Conservation (phyloP, 2,888 invertebrate genomes). For the Drosophila borborema region DNA sequence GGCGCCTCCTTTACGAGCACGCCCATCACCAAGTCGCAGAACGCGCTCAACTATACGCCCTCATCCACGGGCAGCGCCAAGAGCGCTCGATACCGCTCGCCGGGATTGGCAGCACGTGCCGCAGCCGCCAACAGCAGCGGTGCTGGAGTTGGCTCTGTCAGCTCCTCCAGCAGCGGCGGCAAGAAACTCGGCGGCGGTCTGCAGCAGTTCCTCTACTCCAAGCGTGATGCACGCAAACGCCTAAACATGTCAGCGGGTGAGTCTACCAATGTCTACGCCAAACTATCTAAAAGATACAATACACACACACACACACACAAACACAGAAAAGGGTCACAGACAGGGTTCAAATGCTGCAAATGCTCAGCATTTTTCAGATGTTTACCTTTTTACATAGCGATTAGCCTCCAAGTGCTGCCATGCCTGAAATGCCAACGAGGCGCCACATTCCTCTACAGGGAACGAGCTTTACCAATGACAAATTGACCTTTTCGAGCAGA, state of each 20-base stretch:
- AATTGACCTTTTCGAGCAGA: constrained; percentile 6
- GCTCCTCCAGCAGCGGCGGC: constrained; percentile 85
- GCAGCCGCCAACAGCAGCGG: constrained; percentile 71
- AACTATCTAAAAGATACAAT: constrained; percentile 6
- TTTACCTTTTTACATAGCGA: constrained; percentile 27
- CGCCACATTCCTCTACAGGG: background rate
- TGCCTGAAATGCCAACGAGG: constrained; percentile 16
- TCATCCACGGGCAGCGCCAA: constrained; percentile 88
- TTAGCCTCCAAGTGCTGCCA: constrained; percentile 19
- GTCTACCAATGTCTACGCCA: constrained; percentile 71
- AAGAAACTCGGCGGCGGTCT: constrained; percentile 89
- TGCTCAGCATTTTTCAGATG: constrained; percentile 24
- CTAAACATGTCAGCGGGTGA: constrained; percentile 87
- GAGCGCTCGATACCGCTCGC: constrained; percentile 94
- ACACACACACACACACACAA: constrained; percentile 3
- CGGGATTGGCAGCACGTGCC: constrained; percentile 87
- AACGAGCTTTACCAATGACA: background rate
- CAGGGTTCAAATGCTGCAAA: constrained; percentile 15
- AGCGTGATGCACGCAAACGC: constrained; percentile 87
- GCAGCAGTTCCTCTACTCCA: constrained; percentile 88
- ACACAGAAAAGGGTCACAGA: background rate
- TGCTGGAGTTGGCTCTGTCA: constrained; percentile 18
- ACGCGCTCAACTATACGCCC: constrained; percentile 84
- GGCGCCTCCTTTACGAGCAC: constrained; percentile 81
- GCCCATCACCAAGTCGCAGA: constrained; percentile 88